These are phyloP conservation scores for Perdita meconis DNA, from an alignment of 2,888 invertebrate genomes.

Conservation along the genomic window DNA sequence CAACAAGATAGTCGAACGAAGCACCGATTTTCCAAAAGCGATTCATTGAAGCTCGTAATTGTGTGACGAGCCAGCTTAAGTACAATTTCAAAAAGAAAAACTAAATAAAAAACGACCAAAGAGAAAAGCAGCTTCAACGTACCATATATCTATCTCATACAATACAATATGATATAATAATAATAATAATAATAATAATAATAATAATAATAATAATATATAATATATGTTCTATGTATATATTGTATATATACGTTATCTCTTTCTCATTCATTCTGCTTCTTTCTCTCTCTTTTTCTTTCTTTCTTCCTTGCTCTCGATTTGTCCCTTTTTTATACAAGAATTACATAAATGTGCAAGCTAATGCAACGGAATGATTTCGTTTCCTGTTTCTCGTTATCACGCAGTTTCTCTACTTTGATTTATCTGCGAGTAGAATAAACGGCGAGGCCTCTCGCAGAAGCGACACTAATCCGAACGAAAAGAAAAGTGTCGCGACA, in stretches of 20 bases:
- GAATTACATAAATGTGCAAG: slow-evolving; percentile 66
- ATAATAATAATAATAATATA: slow-evolving; percentile 42
- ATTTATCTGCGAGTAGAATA: slow-evolving; percentile 24
- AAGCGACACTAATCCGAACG: slow-evolving; percentile 39
- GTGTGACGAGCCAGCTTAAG: slow-evolving; percentile 32
- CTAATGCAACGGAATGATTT: slow-evolving; percentile 76
- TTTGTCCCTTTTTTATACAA: slow-evolving; percentile 46
- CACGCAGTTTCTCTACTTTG: slow-evolving; percentile 34
- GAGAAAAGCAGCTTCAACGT: slow-evolving; percentile 65
- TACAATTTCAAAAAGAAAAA: slow-evolving; percentile 38
- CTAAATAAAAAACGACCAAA: slow-evolving; percentile 29
- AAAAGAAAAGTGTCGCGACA: slow-evolving; percentile 11
- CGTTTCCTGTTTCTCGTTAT: slow-evolving; percentile 40
- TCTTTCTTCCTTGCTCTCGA: slow-evolving; percentile 39
- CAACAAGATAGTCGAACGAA: slow-evolving; percentile 69
- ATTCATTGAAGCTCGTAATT: slow-evolving; percentile 39
- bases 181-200: slow-evolving; percentile 37
- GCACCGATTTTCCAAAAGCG: slow-evolving; percentile 69
- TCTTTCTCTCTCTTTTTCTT: slow-evolving; percentile 26
- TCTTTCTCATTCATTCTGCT: slow-evolving; percentile 30
- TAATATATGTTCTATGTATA: slow-evolving; percentile 46
- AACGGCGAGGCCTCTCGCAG: slow-evolving; percentile 59
- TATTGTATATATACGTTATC: slow-evolving; percentile 55
- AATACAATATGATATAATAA: slow-evolving; percentile 56
- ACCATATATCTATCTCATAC: slow-evolving; percentile 65